Evolutionary conservation across 2,888 invertebrate species (phyloP), one percentile per base, ranked within the genome.

Genomic region (Orchestes rusci): DNA sequence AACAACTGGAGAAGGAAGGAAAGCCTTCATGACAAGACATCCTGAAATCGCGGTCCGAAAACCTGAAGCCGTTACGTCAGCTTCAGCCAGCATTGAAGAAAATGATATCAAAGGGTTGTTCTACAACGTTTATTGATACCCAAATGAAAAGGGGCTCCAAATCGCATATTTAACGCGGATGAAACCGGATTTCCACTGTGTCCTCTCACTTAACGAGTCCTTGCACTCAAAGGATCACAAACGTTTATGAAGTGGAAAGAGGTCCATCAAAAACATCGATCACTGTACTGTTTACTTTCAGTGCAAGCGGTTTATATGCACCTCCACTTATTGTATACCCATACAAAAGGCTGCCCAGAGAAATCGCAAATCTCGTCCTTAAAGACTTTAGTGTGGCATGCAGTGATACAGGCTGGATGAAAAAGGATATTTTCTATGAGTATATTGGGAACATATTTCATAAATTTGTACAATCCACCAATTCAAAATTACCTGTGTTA

Each of bases 171-270:
- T 39, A 60, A 60, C 53, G 56, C 52, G 2, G 60, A 61, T 49
- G 59, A 64, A 52, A 60, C 59, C 8, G 45, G 46, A 41, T 62
- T 62, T 40, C 32, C 46, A 15, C 29, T 59, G 10, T 60, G 55
- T 43, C 54, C 59, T 13, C 59, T 60, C 45, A 53, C 43, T 39
- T 50, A 54, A 16, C n/a, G n/a, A 51, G n/a, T n/a, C n/a, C n/a
- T n/a, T n/a, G n/a, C n/a, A n/a, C n/a, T n/a, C n/a, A n/a, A n/a
- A n/a, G n/a, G n/a, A n/a, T 53, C 29, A 58, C 34, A 52, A 62
- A 65, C 48, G 59, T 68, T 1, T 65, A 68, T 48, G 61, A 67
- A 53, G 55, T 67, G 16, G 65, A 64, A 33, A 58, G 60, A 30
- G 59, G 61, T 7, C 51, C 50, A 16, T 53, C 59, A 7, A 69